phyloP scores from a whole-genome alignment of 2,888 invertebrate species.

The Amblyjoppa fuscipennis region DNA sequence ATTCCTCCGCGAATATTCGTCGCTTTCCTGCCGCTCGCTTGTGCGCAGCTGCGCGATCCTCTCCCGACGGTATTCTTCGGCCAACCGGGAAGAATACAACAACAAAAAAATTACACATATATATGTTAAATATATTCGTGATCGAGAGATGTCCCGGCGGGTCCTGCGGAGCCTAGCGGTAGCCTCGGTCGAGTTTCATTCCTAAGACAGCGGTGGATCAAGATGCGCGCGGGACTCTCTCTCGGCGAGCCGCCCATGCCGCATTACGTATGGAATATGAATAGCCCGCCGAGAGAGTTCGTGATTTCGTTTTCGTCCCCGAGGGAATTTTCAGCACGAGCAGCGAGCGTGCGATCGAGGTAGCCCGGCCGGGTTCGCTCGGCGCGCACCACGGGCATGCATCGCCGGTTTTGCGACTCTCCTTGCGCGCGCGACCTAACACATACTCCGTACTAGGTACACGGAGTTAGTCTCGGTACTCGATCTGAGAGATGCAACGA shows the following conservation, averaged over 20 bases:
- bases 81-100: background rate
- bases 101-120: background rate
- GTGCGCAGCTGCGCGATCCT: too few relatives aligned
- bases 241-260: conserved; percentile 25
- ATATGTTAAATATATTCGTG: conserved; percentile 60
- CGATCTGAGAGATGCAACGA: conserved; percentile 64
- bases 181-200: conserved; percentile 65
- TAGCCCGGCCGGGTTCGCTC: conserved; percentile 16
- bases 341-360: conserved; percentile 38
- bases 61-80: too few relatives aligned
- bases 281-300: conserved; percentile 62
- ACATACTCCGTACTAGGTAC: conserved; percentile 65
- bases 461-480: conserved; percentile 66
- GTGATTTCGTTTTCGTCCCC: conserved; percentile 67
- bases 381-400: conserved; percentile 15
- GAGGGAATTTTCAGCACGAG: conserved; percentile 64
- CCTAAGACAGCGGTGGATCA: conserved; percentile 60
- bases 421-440: conserved; percentile 65
- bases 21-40: too few relatives aligned
- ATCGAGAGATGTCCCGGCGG: conserved; percentile 61
- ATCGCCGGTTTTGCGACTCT: background rate
- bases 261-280: conserved; percentile 69
- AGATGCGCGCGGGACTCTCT: conserved; percentile 56
- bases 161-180: background rate
- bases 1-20: background rate